Percentiles rank a stretch among this genome's conserved stretches.
Evolutionary conservation across 2,113 vertebrate species (phyloP).

Genomic region (Myxocyprinus asiaticus): DNA sequence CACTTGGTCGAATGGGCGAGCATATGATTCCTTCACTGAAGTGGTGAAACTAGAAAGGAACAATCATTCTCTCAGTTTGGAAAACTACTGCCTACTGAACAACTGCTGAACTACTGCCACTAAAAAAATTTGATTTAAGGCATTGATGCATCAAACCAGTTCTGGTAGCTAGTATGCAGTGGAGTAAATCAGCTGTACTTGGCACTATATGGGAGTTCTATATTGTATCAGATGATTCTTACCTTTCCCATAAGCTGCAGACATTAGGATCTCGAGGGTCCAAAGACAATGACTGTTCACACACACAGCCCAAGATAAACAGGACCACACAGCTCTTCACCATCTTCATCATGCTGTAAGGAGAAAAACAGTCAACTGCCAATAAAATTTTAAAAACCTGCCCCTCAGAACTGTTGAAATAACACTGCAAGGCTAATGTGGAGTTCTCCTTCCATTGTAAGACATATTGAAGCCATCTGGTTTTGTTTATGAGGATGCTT

Average conservation of each 20-base stretch:
- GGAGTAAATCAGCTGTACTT: constrained; percentile 1
- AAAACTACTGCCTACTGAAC: neutral
- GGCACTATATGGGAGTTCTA: neutral
- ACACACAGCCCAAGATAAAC: constrained; percentile 62
- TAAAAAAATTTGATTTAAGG: neutral
- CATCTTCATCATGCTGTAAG: constrained; percentile 66
- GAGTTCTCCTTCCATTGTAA: constrained; percentile 15
- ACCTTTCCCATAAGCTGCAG: constrained; percentile 97
- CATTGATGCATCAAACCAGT: neutral
- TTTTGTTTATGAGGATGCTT: constrained; percentile 59
- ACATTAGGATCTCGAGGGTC: constrained; percentile 83
- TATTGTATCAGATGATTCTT: constrained; percentile 51
- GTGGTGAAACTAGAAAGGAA: constrained; percentile 79
- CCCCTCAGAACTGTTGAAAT: constrained; percentile 1
- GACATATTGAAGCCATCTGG: constrained; percentile 66
- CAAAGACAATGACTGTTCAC: constrained; percentile 68
- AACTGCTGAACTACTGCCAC: too few species aligned
- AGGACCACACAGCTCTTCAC: constrained; percentile 57
- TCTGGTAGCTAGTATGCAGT: neutral
- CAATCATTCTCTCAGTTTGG: neutral
- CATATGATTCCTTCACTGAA: constrained; percentile 84
- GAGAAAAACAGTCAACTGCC: constrained; percentile 23
- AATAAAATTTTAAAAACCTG: constrained; percentile 18
- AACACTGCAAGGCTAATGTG: neutral
- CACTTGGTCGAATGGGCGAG: constrained; percentile 80